Conservation (phyloP, 2,113 vertebrate genomes). For the Dasyurus viverrinus region DNA sequence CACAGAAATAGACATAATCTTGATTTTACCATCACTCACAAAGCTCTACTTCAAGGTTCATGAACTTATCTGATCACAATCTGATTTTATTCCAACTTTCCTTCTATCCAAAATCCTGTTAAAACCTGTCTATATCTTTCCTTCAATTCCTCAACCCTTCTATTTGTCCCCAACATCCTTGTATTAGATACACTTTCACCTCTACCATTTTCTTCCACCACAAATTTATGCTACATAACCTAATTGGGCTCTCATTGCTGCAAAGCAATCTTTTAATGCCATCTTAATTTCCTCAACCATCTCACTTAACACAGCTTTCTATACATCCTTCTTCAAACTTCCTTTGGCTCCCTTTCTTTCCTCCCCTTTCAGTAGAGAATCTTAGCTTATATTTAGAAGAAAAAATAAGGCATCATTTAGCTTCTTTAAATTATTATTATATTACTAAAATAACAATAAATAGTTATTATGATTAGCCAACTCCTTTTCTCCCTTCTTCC, state of each 20-base stretch:
- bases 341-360: neutral
- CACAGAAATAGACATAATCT: neutral
- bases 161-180: neutral
- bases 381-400: neutral
- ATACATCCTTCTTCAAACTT: neutral
- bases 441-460: neutral
- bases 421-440: neutral
- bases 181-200: neutral
- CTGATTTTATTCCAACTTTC: neutral
- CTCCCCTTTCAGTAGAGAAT: neutral
- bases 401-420: neutral
- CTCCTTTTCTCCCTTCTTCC: neutral
- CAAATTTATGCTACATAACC: neutral
- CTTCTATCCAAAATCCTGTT: neutral
- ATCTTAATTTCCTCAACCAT: neutral
- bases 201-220: neutral
- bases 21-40: neutral
- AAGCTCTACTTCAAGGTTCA: neutral
- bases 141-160: neutral
- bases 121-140: neutral
- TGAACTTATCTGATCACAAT: neutral
- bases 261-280: neutral
- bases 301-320: neutral
- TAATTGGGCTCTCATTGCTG: neutral
- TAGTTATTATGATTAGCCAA: neutral